These are phyloP conservation scores for Caenorhabditis virilis DNA, from an alignment of 2,888 invertebrate genomes.

Conservation along the genomic window DNA sequence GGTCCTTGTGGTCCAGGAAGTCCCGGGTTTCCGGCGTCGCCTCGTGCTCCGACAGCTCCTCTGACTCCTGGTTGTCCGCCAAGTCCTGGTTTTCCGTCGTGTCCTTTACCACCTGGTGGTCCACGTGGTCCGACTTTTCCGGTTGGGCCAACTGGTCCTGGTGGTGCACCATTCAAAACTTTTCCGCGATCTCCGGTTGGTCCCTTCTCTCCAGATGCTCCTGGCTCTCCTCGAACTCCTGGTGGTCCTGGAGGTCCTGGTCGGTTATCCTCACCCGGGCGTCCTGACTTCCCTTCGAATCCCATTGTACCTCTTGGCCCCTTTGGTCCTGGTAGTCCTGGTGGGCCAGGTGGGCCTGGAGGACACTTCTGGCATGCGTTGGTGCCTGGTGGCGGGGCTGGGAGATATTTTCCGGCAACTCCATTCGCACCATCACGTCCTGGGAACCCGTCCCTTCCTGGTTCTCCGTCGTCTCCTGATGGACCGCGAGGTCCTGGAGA, in stretches of 20 bases:
- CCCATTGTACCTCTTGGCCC: conserved; percentile 59
- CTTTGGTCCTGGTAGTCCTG: conserved; percentile 61
- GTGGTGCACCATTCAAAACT: conserved; percentile 59
- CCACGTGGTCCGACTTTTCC: conserved; percentile 58
- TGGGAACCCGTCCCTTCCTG: conserved; percentile 47
- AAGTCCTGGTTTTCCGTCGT: conserved; percentile 56
- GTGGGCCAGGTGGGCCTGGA: conserved; percentile 59
- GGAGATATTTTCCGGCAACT: conserved; percentile 50
- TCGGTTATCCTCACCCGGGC: conserved; percentile 61
- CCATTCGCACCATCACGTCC: conserved; percentile 48
- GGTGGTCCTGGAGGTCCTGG: conserved; percentile 65
- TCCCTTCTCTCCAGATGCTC: conserved; percentile 56
- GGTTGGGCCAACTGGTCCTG: conserved; percentile 57
- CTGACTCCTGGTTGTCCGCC: conserved; percentile 53
- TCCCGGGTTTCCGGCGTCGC: conserved; percentile 60
- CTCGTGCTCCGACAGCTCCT: conserved; percentile 56
- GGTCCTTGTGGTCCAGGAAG: conserved; percentile 62
- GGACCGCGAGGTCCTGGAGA: conserved; percentile 58
- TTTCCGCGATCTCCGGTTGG: conserved; percentile 54
- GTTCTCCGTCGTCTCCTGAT: conserved; percentile 52
- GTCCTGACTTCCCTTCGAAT: conserved; percentile 41
- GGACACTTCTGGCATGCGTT: conserved; percentile 60
- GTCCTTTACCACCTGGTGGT: conserved; percentile 53
- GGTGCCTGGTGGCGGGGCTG: conserved; percentile 52
- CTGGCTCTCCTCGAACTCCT: conserved; percentile 59